A percentile compares a stretch with the other conserved stretches of the same genome.
Conservation (phyloP, 2,888 invertebrate species). For the Papilio elwesi region DNA sequence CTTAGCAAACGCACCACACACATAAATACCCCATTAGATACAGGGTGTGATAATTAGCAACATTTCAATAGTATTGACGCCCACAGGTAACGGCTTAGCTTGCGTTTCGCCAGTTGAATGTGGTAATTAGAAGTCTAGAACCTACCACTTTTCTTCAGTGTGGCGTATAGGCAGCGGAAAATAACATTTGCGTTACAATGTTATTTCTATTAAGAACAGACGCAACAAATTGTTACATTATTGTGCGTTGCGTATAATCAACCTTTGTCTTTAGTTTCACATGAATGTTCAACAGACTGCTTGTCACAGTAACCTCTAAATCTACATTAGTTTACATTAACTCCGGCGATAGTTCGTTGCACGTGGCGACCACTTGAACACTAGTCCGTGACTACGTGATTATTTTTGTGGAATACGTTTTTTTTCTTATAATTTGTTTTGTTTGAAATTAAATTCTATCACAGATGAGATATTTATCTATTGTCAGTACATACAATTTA, state of each 20-base stretch:
- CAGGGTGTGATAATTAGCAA: no score
- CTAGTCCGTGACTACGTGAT: constrained; percentile 2
- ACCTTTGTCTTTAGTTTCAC: neutral
- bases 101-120: no score
- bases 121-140: no score
- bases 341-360: neutral
- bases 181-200: no score
- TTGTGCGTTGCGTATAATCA: neutral
- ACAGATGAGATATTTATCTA: neutral
- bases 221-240: neutral
- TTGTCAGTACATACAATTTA: no score
- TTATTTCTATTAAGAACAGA: no score
- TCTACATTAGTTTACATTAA: constrained; percentile 5
- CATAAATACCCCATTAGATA: no score
- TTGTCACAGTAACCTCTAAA: constrained; percentile 2
- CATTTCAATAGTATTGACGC: no score
- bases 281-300: neutral
- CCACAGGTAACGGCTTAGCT: no score
- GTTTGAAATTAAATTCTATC: neutral
- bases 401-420: neutral
- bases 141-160: no score
- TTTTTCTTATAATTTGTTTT: neutral
- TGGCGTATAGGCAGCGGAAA: no score
- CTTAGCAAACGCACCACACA: no score
- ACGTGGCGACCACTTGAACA: constrained; percentile 5